These are phyloP conservation scores for Diachasmimorpha longicaudata DNA, from an alignment of 1,140 invertebrate genomes.

Conservation along the genomic window DNA sequence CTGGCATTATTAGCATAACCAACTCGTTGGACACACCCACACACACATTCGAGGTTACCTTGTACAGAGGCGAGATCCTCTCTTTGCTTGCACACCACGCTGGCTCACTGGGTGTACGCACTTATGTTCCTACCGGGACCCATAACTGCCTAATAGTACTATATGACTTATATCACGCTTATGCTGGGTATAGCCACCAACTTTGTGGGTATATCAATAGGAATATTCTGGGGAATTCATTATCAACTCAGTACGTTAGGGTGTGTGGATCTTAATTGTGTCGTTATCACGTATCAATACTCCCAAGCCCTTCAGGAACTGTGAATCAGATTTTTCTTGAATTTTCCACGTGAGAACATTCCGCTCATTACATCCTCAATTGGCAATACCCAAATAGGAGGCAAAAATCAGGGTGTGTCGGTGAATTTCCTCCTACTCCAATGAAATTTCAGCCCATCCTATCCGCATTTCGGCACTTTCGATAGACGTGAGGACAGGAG, in stretches of 20 bases:
- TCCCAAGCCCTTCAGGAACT: no score
- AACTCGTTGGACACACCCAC: slow-evolving; percentile 42
- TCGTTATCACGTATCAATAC: no score
- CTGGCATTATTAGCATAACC: slow-evolving; percentile 56
- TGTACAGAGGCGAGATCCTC: slow-evolving; percentile 22
- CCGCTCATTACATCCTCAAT: no score
- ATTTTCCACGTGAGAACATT: no score
- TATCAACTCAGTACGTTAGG: no score
- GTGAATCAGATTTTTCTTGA: no score
- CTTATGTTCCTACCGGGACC: slow-evolving; percentile 49
- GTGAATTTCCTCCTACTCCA: no score
- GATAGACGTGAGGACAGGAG: not conserved
- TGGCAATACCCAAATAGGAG: no score
- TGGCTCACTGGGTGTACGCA: slow-evolving; percentile 38
- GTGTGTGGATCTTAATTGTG: no score
- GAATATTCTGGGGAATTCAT: not conserved
- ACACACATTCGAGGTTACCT: slow-evolving; percentile 24
- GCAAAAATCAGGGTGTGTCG: no score
- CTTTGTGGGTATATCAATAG: slow-evolving; percentile 8
- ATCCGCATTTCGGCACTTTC: not conserved
- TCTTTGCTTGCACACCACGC: slow-evolving; percentile 29
- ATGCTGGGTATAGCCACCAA: slow-evolving; percentile 5
- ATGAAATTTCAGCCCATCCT: no score
- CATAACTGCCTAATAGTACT: slow-evolving; percentile 57
- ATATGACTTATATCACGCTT: slow-evolving; percentile 54